Conservation (phyloP, 1,140 invertebrate species). For the Calephelis nemesis region DNA sequence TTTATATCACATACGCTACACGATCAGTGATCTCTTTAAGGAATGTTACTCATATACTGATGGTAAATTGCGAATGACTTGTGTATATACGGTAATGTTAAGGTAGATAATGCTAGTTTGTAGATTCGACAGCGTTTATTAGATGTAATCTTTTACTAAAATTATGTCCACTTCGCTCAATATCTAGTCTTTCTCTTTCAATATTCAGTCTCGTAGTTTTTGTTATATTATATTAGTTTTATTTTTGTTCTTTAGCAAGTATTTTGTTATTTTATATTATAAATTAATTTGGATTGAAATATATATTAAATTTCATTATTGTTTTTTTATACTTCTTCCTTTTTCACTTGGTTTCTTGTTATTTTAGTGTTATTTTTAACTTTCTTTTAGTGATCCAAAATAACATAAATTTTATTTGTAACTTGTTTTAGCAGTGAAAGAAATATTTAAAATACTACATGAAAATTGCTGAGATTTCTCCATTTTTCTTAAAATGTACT, state of each 20-base stretch:
- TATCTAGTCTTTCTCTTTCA: conserved; percentile 26
- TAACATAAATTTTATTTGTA: no score
- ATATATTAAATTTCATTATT: conserved; percentile 7
- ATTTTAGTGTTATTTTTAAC: no score
- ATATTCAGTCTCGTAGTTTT: conserved; percentile 17
- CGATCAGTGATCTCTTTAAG: conserved; percentile 2
- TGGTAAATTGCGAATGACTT: conserved; percentile 5
- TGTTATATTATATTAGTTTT: conserved; percentile 16
- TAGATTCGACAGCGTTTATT: conserved; percentile 9
- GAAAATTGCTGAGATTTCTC: no score
- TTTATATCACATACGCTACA: neutral
- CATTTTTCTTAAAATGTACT: no score
- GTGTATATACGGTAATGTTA: conserved; percentile 14
- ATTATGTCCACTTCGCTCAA: conserved; percentile 26
- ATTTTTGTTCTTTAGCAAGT: conserved; percentile 10
- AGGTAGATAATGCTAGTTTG: conserved; percentile 7
- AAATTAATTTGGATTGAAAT: conserved; percentile 12
- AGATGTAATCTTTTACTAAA: conserved; percentile 13
- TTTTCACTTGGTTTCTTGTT: no score
- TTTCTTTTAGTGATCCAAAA: no score
- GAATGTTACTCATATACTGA: neutral
- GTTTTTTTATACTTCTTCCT: neutral
- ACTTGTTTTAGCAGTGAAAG: no score
- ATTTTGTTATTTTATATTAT: conserved; percentile 21
- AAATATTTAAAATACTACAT: no score